Evolutionary conservation across 2,888 invertebrate species (phyloP), one percentile per base, ranked within the genome.

Genomic region (Busseola fusca): DNA sequence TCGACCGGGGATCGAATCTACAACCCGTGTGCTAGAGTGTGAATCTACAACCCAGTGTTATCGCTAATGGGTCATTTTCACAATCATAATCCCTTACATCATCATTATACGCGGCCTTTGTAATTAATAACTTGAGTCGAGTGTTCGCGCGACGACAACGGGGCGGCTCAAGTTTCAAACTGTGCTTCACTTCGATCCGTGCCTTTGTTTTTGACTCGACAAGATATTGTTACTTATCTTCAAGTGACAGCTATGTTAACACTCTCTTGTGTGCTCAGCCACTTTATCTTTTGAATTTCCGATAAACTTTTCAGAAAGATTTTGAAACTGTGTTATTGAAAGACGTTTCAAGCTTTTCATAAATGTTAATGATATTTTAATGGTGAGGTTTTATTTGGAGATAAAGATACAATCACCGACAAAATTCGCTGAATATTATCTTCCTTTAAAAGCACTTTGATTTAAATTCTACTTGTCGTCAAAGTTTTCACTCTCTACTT

Each of bases 141-240:
- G 74, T 58, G 42, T 57, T 30, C 27, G n/a, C 42, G 45, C 21
- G 16, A 25, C 48, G 48, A 48, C 48, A 3, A 0, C 42, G 16
- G 21, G 10, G 6, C 10, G 52, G 7, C 50, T 64, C 27, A 7
- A 52, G 21, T 69, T 65, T 37, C 52, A 25, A 76, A 81, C 81
- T 63, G 45, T 54, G 42, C 57, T 69, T 63, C 34, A 60, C 67
- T 64, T 64, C 60, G 60, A 78, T 78, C 57, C 25, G 42, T 9
- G 56, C 18, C 54, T 71, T 82, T 77, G 71, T 81, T 69, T 52
- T n/a, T 37, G 7, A 45, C 48, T 34, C 27, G 54, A 30, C 40
- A 50, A 71, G 65, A 56, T 67, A 66, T 60, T 69, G 59, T 56
- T 42, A 59, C 52, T 54, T 81, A 82, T 71, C 72, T 50, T 30